Evolutionary conservation across 2,113 vertebrate species (phyloP).

Genomic region (Lepus europaeus): DNA sequence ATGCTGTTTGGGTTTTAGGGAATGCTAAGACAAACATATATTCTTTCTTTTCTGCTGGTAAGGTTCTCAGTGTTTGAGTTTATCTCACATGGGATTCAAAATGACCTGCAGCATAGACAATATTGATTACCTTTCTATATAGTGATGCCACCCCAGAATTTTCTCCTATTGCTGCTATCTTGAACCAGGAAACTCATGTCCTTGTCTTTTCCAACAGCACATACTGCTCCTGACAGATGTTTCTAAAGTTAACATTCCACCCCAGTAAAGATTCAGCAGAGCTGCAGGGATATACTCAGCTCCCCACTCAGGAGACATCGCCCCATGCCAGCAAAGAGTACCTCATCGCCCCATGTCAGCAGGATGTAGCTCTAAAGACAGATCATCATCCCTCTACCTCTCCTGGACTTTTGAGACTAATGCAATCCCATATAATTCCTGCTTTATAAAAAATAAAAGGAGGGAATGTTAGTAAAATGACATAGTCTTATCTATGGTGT

Average conservation of each 20-base stretch:
- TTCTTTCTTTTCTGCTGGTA: background rate
- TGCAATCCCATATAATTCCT: too few relatives aligned
- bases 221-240: too few relatives aligned
- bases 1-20: background rate
- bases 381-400: too few relatives aligned
- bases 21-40: background rate
- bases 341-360: too few relatives aligned
- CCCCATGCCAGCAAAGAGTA: too few relatives aligned
- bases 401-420: too few relatives aligned
- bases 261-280: background rate
- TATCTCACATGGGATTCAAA: background rate
- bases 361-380: too few relatives aligned
- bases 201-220: accelerated
- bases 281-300: background rate
- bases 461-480: too few relatives aligned
- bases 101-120: background rate
- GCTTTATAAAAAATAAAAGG: too few relatives aligned
- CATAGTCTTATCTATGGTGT: too few relatives aligned
- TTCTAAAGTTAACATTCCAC: background rate
- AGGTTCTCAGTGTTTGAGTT: background rate
- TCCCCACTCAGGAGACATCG: too few relatives aligned
- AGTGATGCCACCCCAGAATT: background rate
- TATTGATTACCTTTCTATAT: background rate
- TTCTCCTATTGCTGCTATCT: background rate
- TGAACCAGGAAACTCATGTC: background rate